Evolutionary conservation across 35 echinoderm and acorn worm species (phyloP).

Genomic region (Ophioderma brevispina): DNA sequence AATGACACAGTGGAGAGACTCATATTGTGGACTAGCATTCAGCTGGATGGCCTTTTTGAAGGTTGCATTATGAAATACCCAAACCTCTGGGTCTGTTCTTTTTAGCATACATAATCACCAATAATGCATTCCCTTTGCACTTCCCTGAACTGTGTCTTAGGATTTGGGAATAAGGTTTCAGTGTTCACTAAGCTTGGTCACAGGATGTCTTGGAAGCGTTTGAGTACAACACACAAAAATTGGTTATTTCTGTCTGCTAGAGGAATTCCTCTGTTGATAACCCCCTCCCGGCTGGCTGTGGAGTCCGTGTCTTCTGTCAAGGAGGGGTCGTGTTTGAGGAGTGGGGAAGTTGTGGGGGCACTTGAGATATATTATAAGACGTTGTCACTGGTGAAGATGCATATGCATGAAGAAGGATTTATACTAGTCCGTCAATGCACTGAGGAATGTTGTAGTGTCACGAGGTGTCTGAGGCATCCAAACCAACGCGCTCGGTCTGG

Average conservation of each 20-base stretch:
- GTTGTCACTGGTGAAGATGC: background rate
- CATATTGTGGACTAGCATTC: too few relatives aligned
- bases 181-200: too few relatives aligned
- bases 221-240: background rate
- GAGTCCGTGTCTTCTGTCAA: background rate
- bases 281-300: background rate
- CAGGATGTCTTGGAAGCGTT: background rate
- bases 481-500: background rate
- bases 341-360: background rate
- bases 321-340: background rate
- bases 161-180: too few relatives aligned
- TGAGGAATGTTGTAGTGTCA: background rate
- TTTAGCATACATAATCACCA: too few relatives aligned
- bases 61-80: too few relatives aligned
- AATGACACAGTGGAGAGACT: too few relatives aligned
- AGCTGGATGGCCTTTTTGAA: too few relatives aligned
- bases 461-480: background rate
- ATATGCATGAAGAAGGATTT: background rate
- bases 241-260: background rate
- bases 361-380: background rate
- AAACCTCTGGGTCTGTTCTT: too few relatives aligned
- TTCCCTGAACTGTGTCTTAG: too few relatives aligned
- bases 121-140: too few relatives aligned
- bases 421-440: background rate
- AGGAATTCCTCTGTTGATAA: background rate